Evolutionary conservation across 2,888 invertebrate species (phyloP), one percentile per base, ranked within the genome.

Genomic region (Trissolcus brochymenae): DNA sequence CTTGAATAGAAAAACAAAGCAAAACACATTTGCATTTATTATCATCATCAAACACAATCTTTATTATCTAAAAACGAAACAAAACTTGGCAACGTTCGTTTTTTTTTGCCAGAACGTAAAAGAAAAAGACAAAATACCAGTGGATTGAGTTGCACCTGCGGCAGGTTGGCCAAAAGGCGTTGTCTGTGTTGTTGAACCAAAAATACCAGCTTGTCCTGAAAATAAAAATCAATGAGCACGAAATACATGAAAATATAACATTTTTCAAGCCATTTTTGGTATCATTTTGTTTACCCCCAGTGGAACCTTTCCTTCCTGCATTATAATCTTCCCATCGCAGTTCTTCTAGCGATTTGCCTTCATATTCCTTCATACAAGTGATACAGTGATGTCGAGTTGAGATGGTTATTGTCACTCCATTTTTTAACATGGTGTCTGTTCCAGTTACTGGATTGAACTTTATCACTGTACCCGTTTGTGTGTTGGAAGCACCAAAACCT

Each of bases 331-430:
- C 99, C 66, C 95, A 90, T 9, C 99, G 93, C 4, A 99, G 90
- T 88, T 99, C 99, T 90, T 99, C 99, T 21, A 99, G 90, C 0
- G 97, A 97, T 89, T 99, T 99, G 57, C 88, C 90, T 86, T 99
- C 98, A 87, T 99, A 99, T 87, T 99, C 98, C 90, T 98, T 98
- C 99, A 99, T 99, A 72, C 97, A 97, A 0, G 98, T 98, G 76
- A 99, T 98, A 88, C 98, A 98, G 87, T 98, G 96, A 87, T 98
- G 97, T 83, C 96, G 94, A 0, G 98, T 99, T 83, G 93, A 96
- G 80, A 99, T 97, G 79, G 92, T 95, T 85, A 93, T 92, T 0
- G 60, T 43, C 6, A 67, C 66, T n/a, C 97, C 97, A 80, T 94
- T 94, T 89, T 98, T 98, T 84, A 96, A 93, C 90, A 98, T 94